Base-by-base conservation (phyloP, 2,113 vertebrate species). In the Etheostoma spectabile region DNA sequence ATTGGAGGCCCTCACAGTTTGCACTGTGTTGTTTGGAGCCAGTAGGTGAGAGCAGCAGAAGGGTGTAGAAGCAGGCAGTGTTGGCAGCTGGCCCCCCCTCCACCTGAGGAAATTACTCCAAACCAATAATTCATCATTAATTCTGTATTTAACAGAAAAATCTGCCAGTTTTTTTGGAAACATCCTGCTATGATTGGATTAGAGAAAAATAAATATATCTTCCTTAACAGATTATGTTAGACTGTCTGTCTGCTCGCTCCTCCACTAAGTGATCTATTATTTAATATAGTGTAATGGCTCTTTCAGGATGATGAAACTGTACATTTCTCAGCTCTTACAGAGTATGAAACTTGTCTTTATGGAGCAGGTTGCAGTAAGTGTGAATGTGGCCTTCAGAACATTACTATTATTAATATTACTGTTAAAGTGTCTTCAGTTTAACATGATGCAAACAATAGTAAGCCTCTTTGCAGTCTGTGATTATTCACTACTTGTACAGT, bases 251-350 rank as follows among this genome's bases (percentile, higher is more conserved):
- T 60, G 59, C 62, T 64, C 64, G 2, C 75, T 75, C 62, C 52
- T 59, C 62, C 62, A 0, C 70, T 42, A 38, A 79, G 56, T 87
- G 72, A 89, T 86, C 18, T 86, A 80, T 82, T 79, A 79, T 84
- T 74, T 76, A 82, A 77, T 84, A 77, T 67, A 62, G 19, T 33
- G 55, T 55, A 69, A 73, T 65, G 48, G 79, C 73, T 79, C 68
- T 57, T 82, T 51, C 69, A 22, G 60, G 62, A 35, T 56, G 68
- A 83, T 80, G 72, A 74, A 80, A 78, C 45, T 70, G 53, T 76
- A 48, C 64, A 57, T 77, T 48, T 69, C 67, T 73, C 8, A 1
- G 49, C 60, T 65, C 4, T 35, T 56, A 79, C 52, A 13, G 33
- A 59, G 18, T 30, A 59, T 53, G 60, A 85, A 68, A 53, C 33